Evolutionary conservation across 2,888 invertebrate species (phyloP), one percentile per base, ranked within the genome.

Genomic region (Chrysolina americana): DNA sequence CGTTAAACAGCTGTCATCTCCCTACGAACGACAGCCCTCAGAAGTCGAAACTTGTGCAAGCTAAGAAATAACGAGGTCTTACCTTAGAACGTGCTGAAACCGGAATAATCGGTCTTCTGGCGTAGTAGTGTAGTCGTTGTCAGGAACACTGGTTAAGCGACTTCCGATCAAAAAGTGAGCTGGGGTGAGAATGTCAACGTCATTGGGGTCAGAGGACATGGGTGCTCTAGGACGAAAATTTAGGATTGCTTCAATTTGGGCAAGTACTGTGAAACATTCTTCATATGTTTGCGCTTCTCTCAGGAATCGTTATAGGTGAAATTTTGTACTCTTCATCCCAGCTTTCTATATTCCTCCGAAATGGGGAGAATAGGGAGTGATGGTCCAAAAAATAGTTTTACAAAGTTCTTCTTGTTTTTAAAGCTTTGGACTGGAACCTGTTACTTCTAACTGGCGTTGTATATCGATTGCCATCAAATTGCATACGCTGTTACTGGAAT

Each of bases 191-290:
- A 44, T 44, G 44, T 44, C 44, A 44, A 44, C 1, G 8, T 44
- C 44, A 8, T 44, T 44, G 2, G 44, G 44, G 13, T 44, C 44
- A 44, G 44, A 13, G 13, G 44, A 44, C 44, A 44, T 44, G 44
- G 44, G 44, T 44, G 44, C 2, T 19, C 81, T 44, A 70, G 84
- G 84, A 41, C 83, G 65, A 10, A 79, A 83, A 76, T 85, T 85
- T 13, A 84, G 66, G 23, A 77, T 70, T 1, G 82, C 80, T 72
- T 83, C 81, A 28, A 83, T 78, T 71, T 83, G 79, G 13, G 70
- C 70, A 8, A 81, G 21, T 4, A 82, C 44, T 1, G 82, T 84
- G 19, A 59, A 56, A 44, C 84, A 77, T 63, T 85, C 81, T 69
- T 83, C 81, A 65, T 76, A 81, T 6, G 79, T 82, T 5, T 50